Evolutionary conservation across 92 coral and sea anemone species (phyloP), one percentile per base, ranked within the genome.

Genomic region (Zoanthus solanderi): DNA sequence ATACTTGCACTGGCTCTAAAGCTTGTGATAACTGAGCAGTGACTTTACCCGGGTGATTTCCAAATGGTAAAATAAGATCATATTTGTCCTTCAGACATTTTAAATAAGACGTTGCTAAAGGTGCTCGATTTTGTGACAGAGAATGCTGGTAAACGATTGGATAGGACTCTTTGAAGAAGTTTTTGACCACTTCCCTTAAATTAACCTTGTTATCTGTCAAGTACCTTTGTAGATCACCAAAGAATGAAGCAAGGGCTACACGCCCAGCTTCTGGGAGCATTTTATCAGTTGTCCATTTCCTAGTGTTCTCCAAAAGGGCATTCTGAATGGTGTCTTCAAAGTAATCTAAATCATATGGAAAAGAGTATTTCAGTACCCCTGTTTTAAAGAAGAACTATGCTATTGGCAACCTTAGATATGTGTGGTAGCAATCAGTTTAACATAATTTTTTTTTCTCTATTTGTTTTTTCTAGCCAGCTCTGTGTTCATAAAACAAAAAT

Each of bases 31-130:
- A 71, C 3, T 67, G 75, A 16, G n/a, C 69, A 32, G 97, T 94
- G 42, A 94, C 84, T 28, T 86, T 73, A 54, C 84, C 87, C 12
- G 98, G 98, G 13, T 84, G 90, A 10, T 83, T 88, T 5, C 94
- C 94, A 78, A 94, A 97, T 74, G 98, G 96, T 69, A 85, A 79
- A 18, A 92, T 79, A 47, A 78, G 56, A 72, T 91, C 91, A 72
- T 92, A 79, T 16, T 90, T 92, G 56, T 94, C 93, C 87, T 91
- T 95, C 37, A 97, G 92, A 76, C 99, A 97, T 57, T 91, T 91
- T 72, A 90, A 92, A 83, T 87, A 95, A 50, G 75, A 77, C 17
- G 29, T 48, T 17, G 94, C 88, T 68, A 95, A 90, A 75, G 76
- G 86, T 58, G 76, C 84, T 57, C 86, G 88, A 47, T 34, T 61